Base-by-base conservation (phyloP, 1,140 invertebrate species). In the Dufourea novaeangliae region DNA sequence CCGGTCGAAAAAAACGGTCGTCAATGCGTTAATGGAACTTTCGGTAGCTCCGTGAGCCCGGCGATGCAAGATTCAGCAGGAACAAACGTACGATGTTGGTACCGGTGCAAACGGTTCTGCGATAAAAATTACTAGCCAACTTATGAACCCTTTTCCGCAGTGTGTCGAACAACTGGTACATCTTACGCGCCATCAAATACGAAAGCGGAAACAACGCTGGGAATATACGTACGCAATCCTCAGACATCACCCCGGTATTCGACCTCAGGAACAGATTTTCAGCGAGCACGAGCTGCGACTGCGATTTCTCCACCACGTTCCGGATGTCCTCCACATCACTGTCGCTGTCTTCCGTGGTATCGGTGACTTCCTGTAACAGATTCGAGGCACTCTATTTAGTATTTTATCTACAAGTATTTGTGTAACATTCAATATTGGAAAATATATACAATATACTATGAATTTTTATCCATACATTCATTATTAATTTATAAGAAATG, bases 241-340 rank as follows among this genome's bases (percentile, higher is more conserved):
- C 80, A 44, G 86, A 82, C 70, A 88, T 71, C 34, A 91, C 54
- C 91, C 90, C 84, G 90, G 91, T 78, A 90, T 91, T 79, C 87
- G 87, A 90, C 72, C 92, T 93, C 72, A 89, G 89, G 54, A 95
- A 92, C n/a, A 93, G 91, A 80, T 91, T 92, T 90, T 95, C 94
- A 12, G 93, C 92, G 61, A 93, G 91, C 39, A 93, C 82, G 22
- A 95, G 88, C 73, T 94, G 93, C 41, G 92, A 92, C 57, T 91
- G 88, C 5, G 94, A 94, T 74, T 94, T 93, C 59, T 93, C 87
- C 20, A 95, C 83, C 14, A 95, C 88, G 82, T 94, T 91, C 79
- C 93, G 93, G 46, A 95, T 88, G 73, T 95, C 94, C 76, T 95
- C 95, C 37, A 87, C 72, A 63, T 93, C 91, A 81, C 88, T 92